Evolutionary conservation across 1,140 invertebrate species (phyloP), one percentile per base, ranked within the genome.

Genomic region (Drosophila pallidifrons): DNA sequence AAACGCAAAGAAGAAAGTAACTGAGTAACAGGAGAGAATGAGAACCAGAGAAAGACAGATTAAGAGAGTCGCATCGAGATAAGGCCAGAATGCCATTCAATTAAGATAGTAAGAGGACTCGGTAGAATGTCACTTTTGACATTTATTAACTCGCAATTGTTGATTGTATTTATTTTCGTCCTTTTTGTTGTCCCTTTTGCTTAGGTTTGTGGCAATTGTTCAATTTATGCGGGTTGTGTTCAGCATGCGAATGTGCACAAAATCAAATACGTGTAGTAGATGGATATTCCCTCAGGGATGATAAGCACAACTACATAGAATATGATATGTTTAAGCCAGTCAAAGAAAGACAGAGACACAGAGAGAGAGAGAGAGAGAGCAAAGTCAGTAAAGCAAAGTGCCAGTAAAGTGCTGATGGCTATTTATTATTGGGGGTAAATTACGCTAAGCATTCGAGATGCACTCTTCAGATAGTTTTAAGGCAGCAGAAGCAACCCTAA

Each of bases 141-240:
- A 79, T 89, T 88, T 88, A 88, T 88, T 88, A 81, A 83, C 74
- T 81, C 73, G 68, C 77, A 83, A 78, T 89, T 88, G 81, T 75
- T 80, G 76, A 52, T 49, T 76, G 58, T 71, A 28, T 51, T 43
- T 54, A 51, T 54, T 46, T 25, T 57, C 20, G 49, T 54, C 41
- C 59, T 38, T 55, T 38, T 55, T 10, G 35, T 10, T 38, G 35
- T 63, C 32, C 15, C 28, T n/a, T 1, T 32, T 67, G 63, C 64
- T 67, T 73, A 54, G 70, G 55, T 70, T 25, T 57, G 41, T 47
- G 58, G 32, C 15, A 47, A 57, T 82, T 67, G 47, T 41, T 60
- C 51, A 54, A 75, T 64, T 61, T 25, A 85, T 85, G 69, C 81
- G 81, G 81, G 74, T 15, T 59, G 20, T 11, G 11, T 38, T 16